These are phyloP conservation scores for Tamandua tetradactyla DNA, from an alignment of 2,797 vertebrate species.

Conservation along the genomic window DNA sequence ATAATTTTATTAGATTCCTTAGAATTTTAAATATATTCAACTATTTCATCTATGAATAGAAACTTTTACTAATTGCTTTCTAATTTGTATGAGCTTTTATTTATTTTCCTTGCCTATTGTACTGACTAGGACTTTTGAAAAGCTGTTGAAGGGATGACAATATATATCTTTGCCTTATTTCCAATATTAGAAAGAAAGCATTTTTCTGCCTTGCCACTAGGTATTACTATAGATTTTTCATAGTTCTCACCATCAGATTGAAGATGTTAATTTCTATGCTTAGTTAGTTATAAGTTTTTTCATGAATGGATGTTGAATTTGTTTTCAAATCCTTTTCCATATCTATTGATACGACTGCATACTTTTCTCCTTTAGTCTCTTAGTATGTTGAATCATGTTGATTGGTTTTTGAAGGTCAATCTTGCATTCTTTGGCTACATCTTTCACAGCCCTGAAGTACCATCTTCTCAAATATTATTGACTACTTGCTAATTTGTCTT, in stretches of 20 bases:
- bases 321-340: neutral
- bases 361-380: neutral
- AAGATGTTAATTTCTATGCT: neutral
- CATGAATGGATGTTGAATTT: neutral
- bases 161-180: neutral
- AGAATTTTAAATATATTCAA: neutral
- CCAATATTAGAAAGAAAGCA: neutral
- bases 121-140: neutral
- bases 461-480: neutral
- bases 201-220: neutral
- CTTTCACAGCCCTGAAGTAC: neutral
- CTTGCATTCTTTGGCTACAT: neutral
- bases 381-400: neutral
- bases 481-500: neutral
- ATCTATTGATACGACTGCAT: neutral
- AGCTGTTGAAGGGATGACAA: neutral
- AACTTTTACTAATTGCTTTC: neutral
- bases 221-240: neutral
- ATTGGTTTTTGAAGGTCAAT: neutral
- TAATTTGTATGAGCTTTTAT: neutral
- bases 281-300: neutral
- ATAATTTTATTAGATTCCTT: neutral
- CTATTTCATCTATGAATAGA: neutral
- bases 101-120: neutral
- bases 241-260: neutral